A percentile compares a stretch with the other conserved stretches of the same genome.
Conservation (phyloP, 2,113 vertebrate genomes). For the Plectropomus leopardus region DNA sequence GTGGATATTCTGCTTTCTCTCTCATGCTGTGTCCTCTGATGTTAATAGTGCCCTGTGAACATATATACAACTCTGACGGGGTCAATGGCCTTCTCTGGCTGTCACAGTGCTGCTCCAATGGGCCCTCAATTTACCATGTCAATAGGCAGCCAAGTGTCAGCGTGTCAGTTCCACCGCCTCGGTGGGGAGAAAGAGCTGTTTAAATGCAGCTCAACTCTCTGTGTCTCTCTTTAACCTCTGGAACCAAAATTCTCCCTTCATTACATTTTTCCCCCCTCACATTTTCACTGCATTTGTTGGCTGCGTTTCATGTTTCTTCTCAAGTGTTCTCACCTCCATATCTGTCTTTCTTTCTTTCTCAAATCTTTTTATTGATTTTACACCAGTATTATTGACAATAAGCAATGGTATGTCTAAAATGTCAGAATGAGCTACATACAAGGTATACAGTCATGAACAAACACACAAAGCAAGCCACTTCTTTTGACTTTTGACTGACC, state of each 20-base stretch:
- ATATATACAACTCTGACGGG: conserved; percentile 45
- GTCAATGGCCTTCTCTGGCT: conserved; percentile 56
- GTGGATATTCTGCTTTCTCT: conserved; percentile 14
- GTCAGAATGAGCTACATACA: too few species aligned
- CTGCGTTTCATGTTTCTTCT: not conserved
- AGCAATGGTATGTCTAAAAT: too few species aligned
- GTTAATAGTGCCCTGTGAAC: conserved; percentile 32
- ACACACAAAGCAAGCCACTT: too few species aligned
- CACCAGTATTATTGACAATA: too few species aligned
- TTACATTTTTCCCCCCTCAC: not conserved
- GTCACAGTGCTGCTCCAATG: conserved; percentile 59
- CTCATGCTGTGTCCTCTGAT: conserved; percentile 22
- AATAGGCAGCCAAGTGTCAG: conserved; percentile 70
- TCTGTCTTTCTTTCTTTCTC: too few species aligned
- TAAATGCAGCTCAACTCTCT: conserved; percentile 54
- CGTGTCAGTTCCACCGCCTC: conserved; percentile 45
- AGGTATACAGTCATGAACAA: too few species aligned
- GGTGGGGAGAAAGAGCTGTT: conserved; percentile 46
- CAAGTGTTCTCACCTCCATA: not conserved
- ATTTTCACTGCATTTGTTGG: not conserved
- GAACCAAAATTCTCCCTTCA: conserved; percentile 14
- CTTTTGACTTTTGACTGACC: too few species aligned
- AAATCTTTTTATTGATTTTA: too few species aligned
- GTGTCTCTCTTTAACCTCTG: conserved; percentile 40
- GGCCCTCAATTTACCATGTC: conserved; percentile 68